Conservation (phyloP, 2,113 vertebrate genomes). For the Phyllostomus discolor region DNA sequence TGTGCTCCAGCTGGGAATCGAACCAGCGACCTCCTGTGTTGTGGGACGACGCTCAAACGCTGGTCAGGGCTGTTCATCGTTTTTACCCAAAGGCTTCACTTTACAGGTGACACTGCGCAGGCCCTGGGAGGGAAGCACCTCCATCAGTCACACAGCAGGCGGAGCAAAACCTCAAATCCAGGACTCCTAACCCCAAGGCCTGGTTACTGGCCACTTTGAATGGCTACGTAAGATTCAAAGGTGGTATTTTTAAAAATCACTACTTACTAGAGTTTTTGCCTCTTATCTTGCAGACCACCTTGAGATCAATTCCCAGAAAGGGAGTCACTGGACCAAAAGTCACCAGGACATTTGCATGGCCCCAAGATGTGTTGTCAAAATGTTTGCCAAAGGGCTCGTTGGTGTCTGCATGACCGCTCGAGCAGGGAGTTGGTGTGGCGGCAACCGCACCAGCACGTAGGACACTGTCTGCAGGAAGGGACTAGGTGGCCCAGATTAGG, state of each 20-base stretch:
- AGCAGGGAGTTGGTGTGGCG: not conserved
- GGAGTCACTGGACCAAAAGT: not conserved
- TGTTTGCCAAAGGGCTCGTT: not conserved
- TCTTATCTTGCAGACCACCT: not conserved
- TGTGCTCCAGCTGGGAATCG: too few relatives aligned
- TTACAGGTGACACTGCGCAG: not conserved
- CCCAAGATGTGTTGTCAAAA: not conserved
- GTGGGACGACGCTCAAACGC: too few relatives aligned
- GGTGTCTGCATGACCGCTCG: rapidly evolving
- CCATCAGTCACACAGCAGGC: not conserved
- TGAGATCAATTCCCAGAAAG: not conserved
- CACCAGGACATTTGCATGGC: not conserved
- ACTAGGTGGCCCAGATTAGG: not conserved
- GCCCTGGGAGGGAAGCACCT: not conserved
- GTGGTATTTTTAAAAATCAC: not conserved
- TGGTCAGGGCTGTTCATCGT: not conserved
- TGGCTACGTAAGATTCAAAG: not conserved
- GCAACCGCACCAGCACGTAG: too few relatives aligned
- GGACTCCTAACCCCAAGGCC: not conserved
- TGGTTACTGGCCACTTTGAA: not conserved
- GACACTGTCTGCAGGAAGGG: not conserved
- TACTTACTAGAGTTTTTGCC: not conserved
- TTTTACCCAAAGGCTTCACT: not conserved
- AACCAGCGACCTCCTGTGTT: too few relatives aligned
- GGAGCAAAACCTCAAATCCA: not conserved